Evolutionary conservation across 1,140 invertebrate species (phyloP).

Genomic region (Mercenaria mercenaria): DNA sequence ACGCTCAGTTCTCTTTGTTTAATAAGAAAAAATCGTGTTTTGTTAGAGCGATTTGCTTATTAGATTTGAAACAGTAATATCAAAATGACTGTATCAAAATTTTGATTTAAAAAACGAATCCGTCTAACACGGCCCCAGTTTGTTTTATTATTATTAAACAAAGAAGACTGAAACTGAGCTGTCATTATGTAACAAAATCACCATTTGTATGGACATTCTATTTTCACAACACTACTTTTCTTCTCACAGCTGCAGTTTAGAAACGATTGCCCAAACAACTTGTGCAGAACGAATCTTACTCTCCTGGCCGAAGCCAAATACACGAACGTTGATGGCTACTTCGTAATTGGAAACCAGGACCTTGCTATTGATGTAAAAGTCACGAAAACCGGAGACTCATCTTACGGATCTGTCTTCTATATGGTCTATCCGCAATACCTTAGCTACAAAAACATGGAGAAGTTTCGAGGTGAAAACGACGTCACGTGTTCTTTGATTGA

Average conservation of each 20-base stretch:
- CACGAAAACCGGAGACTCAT: constrained; percentile 47
- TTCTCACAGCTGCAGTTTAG: constrained; percentile 33
- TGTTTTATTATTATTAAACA: too few relatives aligned
- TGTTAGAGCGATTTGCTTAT: too few relatives aligned
- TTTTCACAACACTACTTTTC: too few relatives aligned
- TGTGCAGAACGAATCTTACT: constrained; percentile 38
- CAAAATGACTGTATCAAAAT: too few relatives aligned
- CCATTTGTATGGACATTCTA: too few relatives aligned
- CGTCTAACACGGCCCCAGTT: too few relatives aligned
- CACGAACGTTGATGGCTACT: background rate
- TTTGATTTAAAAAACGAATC: too few relatives aligned
- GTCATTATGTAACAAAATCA: too few relatives aligned
- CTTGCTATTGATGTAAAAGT: constrained; percentile 12
- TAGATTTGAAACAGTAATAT: too few relatives aligned
- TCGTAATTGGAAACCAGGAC: constrained; percentile 14
- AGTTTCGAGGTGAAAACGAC: background rate
- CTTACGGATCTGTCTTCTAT: constrained; percentile 36
- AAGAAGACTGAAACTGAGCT: too few relatives aligned
- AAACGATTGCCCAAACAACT: constrained; percentile 56
- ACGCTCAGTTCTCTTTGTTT: too few relatives aligned
- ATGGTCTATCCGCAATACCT: constrained; percentile 4
- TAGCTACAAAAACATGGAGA: background rate
- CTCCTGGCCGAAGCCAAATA: background rate
- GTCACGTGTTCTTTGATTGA: background rate
- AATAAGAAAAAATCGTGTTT: too few relatives aligned